A percentile compares a stretch with the other conserved stretches of the same genome.
phyloP scores from a whole-genome alignment of 2,113 vertebrate species.

The Macrotus californicus region DNA sequence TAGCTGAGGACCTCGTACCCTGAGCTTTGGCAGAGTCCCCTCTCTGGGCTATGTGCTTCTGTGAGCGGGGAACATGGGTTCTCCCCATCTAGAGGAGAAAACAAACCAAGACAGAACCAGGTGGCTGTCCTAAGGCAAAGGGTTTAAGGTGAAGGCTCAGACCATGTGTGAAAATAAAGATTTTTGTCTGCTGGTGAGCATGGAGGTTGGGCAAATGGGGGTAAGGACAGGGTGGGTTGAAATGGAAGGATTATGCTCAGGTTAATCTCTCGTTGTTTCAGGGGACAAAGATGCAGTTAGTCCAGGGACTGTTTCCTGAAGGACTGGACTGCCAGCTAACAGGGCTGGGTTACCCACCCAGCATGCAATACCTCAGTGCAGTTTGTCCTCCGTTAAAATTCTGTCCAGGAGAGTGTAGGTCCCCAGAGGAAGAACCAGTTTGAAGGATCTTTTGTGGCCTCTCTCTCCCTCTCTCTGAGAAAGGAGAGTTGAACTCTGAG shows the following conservation, averaged over 20 bases:
- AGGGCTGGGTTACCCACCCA: not conserved
- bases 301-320: not conserved
- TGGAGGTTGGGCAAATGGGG: not conserved
- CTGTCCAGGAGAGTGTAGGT: not conserved
- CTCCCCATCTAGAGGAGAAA: not conserved
- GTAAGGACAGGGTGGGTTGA: not conserved
- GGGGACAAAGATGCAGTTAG: not conserved
- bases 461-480: not conserved
- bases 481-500: not conserved
- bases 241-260: not conserved
- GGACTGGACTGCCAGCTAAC: not conserved
- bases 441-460: not conserved
- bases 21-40: conserved; percentile 35
- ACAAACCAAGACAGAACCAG: not conserved
- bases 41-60: not conserved
- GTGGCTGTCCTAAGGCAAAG: not conserved
- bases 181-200: not conserved
- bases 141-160: not conserved
- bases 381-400: not conserved
- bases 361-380: no score
- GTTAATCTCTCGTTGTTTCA: not conserved
- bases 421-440: not conserved
- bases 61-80: not conserved
- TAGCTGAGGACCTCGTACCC: not conserved
- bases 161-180: not conserved